phyloP scores from a whole-genome alignment of 2,797 vertebrate species.

The Podargus strigoides region DNA sequence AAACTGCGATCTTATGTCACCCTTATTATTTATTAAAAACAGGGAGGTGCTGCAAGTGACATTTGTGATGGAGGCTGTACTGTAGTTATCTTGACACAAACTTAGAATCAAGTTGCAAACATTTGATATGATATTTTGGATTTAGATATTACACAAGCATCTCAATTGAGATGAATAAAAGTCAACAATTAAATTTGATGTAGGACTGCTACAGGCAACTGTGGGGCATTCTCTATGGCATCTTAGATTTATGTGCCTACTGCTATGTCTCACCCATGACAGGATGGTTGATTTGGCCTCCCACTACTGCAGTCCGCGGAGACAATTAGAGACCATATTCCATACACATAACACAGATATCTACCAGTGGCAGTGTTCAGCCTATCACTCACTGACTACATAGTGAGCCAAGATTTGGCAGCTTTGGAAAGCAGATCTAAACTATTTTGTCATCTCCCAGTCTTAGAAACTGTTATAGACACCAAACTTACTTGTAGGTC shows the following conservation, averaged over 20 bases:
- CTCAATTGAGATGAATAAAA: not conserved
- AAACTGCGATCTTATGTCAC: not conserved
- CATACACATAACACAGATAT: not conserved
- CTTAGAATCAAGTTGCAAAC: not conserved
- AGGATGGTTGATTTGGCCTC: not conserved
- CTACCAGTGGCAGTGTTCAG: not conserved
- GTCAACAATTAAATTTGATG: not conserved
- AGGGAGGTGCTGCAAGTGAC: not conserved
- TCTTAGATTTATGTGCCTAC: not conserved
- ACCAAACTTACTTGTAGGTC: not conserved
- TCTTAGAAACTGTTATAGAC: not conserved
- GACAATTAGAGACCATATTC: not conserved
- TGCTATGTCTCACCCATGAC: not conserved
- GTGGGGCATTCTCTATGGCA: not conserved
- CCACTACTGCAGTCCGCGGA: not conserved
- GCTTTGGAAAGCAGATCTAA: not conserved
- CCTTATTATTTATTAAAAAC: not conserved
- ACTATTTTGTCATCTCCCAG: not conserved
- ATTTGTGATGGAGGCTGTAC: not conserved
- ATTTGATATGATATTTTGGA: not conserved
- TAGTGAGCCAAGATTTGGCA: not conserved
- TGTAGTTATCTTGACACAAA: not conserved
- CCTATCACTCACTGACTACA: not conserved
- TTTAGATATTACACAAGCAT: not conserved
- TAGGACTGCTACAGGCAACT: not conserved